Evolutionary conservation across 2,113 vertebrate genomes (phyloP).

Genomic region (Corythoichthys intestinalis): DNA sequence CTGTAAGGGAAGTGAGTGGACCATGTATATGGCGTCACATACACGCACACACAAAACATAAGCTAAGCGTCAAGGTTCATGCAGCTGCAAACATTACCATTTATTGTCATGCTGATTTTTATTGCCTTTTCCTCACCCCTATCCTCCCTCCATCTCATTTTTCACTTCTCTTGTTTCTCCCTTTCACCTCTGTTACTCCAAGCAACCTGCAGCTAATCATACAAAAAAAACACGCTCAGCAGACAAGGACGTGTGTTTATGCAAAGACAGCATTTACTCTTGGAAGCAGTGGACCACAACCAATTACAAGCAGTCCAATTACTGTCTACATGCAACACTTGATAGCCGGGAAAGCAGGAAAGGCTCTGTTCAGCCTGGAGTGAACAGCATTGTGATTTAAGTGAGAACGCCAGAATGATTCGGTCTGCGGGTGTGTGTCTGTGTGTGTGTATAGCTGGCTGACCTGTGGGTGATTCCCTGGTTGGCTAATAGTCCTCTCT

Average conservation of each 20-base stretch:
- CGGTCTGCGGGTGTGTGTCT: constrained; percentile 18
- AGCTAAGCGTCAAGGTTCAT: constrained; percentile 27
- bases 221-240: neutral
- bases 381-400: constrained; percentile 38
- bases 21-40: constrained; percentile 2
- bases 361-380: constrained; percentile 30
- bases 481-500: constrained; percentile 54
- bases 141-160: constrained; percentile 16
- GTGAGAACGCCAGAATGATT: constrained; percentile 20
- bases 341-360: constrained; percentile 42
- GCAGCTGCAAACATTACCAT: constrained; percentile 20
- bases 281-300: constrained; percentile 51
- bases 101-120: constrained; percentile 33
- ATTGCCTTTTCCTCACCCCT: constrained; percentile 19
- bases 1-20: neutral
- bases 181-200: constrained; percentile 19
- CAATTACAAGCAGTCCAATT: constrained; percentile 68
- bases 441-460: constrained; percentile 9
- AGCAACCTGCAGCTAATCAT: neutral
- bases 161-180: constrained; percentile 9
- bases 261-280: constrained; percentile 42
- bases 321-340: constrained; percentile 58
- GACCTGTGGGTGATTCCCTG: constrained; percentile 61
- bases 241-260: constrained; percentile 10
- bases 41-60: constrained; percentile 20